Conservation (phyloP, 2,113 vertebrate genomes). For the Meleagris gallopavo region DNA sequence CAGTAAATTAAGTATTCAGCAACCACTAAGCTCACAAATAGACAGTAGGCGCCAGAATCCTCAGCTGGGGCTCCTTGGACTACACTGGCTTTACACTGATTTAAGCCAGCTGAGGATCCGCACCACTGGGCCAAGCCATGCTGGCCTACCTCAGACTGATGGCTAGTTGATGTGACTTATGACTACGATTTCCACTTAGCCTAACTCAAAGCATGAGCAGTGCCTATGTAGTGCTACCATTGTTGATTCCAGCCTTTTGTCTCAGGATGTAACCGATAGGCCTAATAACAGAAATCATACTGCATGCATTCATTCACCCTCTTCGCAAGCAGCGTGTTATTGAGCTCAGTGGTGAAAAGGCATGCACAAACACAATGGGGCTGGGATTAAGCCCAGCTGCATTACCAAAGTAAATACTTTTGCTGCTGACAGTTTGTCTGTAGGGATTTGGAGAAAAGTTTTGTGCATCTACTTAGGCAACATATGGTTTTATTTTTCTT, state of each 20-base stretch:
- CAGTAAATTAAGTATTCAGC: slow-evolving; percentile 24
- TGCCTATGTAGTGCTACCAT: slow-evolving; percentile 52
- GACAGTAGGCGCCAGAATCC: slow-evolving; percentile 67
- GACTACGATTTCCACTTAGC: slow-evolving; percentile 54
- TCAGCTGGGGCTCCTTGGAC: slow-evolving; percentile 66
- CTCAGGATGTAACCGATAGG: slow-evolving; percentile 54
- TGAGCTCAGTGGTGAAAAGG: slow-evolving; percentile 70
- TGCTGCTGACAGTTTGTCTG: slow-evolving; percentile 76
- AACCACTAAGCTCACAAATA: slow-evolving; percentile 62
- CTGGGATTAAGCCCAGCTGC: slow-evolving; percentile 75
- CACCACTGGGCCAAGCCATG: slow-evolving; percentile 6
- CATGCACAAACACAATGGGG: slow-evolving; percentile 74
- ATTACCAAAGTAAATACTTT: slow-evolving; percentile 74
- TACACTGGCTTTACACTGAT: slow-evolving; percentile 51
- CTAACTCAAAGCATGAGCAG: slow-evolving; percentile 55
- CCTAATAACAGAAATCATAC: slow-evolving; percentile 54
- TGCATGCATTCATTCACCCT: slow-evolving; percentile 68
- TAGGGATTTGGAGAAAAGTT: slow-evolving; percentile 71
- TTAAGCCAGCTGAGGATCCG: slow-evolving; percentile 51
- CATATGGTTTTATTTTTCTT: slow-evolving; percentile 74
- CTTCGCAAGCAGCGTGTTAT: slow-evolving; percentile 67
- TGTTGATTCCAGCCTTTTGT: slow-evolving; percentile 70
- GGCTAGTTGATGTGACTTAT: slow-evolving; percentile 58
- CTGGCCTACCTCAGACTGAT: slow-evolving; percentile 59
- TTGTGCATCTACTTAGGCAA: slow-evolving; percentile 66